phyloP scores from a whole-genome alignment of 2,888 invertebrate species.

The Spisula solida region DNA sequence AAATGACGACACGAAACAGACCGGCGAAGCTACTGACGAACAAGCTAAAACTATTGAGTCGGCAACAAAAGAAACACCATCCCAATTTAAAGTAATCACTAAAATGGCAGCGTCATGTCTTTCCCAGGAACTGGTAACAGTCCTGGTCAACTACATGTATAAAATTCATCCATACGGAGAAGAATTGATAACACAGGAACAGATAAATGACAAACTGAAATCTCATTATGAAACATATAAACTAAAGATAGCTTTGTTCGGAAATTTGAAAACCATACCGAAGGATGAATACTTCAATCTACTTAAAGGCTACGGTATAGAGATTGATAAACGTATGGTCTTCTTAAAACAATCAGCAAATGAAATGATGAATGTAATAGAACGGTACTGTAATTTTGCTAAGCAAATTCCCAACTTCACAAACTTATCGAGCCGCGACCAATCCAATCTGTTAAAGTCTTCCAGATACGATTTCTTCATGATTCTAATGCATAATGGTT shows the following conservation, averaged over 20 bases:
- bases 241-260: constrained; percentile 66
- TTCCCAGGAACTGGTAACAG: constrained; percentile 38
- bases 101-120: constrained; percentile 21
- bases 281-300: constrained; percentile 63
- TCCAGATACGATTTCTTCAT: constrained; percentile 67
- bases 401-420: constrained; percentile 65
- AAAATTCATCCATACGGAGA: constrained; percentile 62
- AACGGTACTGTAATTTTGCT: constrained; percentile 63
- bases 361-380: constrained; percentile 51
- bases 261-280: constrained; percentile 57
- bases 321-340: constrained; percentile 62
- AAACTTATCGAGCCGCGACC: constrained; percentile 56
- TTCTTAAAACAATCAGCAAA: constrained; percentile 52
- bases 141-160: constrained; percentile 53
- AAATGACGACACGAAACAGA: not conserved
- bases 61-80: no score
- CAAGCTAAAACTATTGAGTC: no score
- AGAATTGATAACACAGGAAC: constrained; percentile 37
- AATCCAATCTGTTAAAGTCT: constrained; percentile 62
- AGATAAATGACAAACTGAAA: constrained; percentile 46
- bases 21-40: not conserved
- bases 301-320: constrained; percentile 60
- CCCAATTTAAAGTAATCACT: not conserved
- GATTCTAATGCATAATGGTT: constrained; percentile 63
- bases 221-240: no score